Evolutionary conservation across 1,140 invertebrate genomes (phyloP), one percentile per base, ranked within the genome.

Genomic region (Colletes gigas): DNA sequence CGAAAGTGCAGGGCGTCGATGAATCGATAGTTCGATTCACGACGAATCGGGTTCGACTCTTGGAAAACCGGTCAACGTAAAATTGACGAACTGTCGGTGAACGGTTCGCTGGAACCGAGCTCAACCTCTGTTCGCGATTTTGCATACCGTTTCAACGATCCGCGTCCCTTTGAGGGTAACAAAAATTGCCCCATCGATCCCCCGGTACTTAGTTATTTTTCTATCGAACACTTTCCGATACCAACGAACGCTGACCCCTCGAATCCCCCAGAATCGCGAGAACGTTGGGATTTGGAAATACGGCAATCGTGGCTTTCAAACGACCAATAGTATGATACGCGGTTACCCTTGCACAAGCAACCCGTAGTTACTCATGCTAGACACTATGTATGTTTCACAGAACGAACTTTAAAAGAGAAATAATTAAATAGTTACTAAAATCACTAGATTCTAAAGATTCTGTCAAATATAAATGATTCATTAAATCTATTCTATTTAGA

Each of bases 161-260:
- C 55, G n/a, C 5, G 19, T 75, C 62, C 47, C 62, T 75, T 75
- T 75, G n/a, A 75, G 9, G 5, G 73, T n/a, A 50, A 14, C 60
- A n/a, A 44, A 75, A 52, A 44, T 12, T 12, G 14, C 3, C 19
- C 30, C 7, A 70, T 70, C 62, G 50, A 75, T 55, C n/a, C 60
- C 15, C 2, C 6, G 44, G 15, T n/a, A 54, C 17, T 52, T 65
- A n/a, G 60, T 65, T 50, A 54, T 50, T 41, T 57, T 41, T 71
- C 52, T 19, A 12, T 55, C 8, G 71, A 44, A 62, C 15, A 41
- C 21, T 50, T 39, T 17, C 15, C 15, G 19, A 39, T n/a, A 17
- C 19, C 19, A 14, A 12, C 50, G 10, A 12, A 12, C 10, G 50
- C 10, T 10, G 50, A 30, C 44, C 6, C 44, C 9, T 3, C 44